A percentile compares a stretch with the other conserved stretches of the same genome.
Evolutionary conservation across 2,797 vertebrate species (phyloP).

Genomic region (Craterocephalus amniculus): DNA sequence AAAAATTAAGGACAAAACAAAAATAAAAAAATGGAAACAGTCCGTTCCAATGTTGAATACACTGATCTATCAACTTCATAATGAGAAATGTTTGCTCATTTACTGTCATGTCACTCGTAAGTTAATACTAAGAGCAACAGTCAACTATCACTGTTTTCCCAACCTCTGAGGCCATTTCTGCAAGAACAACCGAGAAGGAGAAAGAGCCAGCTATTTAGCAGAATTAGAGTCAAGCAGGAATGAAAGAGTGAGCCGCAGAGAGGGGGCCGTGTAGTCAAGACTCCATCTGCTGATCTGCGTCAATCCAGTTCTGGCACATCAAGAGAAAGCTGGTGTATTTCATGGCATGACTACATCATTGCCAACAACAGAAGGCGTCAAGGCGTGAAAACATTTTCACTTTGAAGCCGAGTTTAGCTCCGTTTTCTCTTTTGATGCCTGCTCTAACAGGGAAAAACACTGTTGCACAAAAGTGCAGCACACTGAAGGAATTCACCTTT

Average conservation of each 20-base stretch:
- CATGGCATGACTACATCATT: slow-evolving; percentile 34
- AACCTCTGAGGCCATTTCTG: slow-evolving; percentile 34
- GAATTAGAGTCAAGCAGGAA: slow-evolving; percentile 34
- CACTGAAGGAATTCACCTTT: not conserved
- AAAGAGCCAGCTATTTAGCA: slow-evolving; percentile 56
- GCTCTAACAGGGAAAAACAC: not conserved
- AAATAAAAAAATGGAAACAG: not conserved
- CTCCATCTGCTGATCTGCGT: slow-evolving; percentile 76
- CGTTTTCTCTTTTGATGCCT: slow-evolving; percentile 15
- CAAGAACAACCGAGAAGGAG: slow-evolving; percentile 36
- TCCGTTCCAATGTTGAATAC: not conserved
- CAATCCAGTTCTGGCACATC: slow-evolving; percentile 66
- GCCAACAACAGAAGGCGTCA: slow-evolving; percentile 52
- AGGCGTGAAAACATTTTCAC: slow-evolving; percentile 31
- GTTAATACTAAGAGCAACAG: not conserved
- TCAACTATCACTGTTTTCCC: slow-evolving; percentile 29
- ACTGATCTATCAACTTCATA: slow-evolving; percentile 1
- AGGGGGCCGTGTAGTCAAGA: slow-evolving; percentile 38
- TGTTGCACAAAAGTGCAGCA: not conserved
- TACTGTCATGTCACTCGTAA: slow-evolving; percentile 5
- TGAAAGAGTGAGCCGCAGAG: slow-evolving; percentile 36
- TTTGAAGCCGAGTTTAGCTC: slow-evolving; percentile 21
- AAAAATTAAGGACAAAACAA: not conserved
- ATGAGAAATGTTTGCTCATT: not conserved
- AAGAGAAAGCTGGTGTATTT: slow-evolving; percentile 49